Conservation (phyloP, 2,113 vertebrate species). For the Chaetorhynchus papuensis region DNA sequence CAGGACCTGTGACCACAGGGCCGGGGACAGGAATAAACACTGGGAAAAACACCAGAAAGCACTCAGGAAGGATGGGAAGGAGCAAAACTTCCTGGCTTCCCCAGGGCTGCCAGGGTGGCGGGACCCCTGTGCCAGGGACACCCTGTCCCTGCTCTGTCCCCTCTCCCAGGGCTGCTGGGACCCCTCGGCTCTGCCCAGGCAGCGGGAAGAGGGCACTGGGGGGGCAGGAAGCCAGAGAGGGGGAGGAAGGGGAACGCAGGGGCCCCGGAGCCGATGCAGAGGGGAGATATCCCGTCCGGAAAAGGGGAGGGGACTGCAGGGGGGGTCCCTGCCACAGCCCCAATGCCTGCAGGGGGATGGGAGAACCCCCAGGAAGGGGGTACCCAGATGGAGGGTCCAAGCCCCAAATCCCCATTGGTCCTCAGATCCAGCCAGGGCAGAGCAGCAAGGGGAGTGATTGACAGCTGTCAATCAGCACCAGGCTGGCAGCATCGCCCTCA, state of each 20-base stretch:
- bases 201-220: not conserved
- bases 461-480: not conserved
- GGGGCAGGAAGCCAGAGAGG: not conserved
- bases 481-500: not conserved
- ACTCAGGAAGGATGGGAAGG: not conserved
- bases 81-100: not conserved
- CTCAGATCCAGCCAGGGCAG: not conserved
- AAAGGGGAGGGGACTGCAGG: not conserved
- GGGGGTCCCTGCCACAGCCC: not conserved
- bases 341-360: fast-evolving
- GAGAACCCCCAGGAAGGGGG: too few species aligned
- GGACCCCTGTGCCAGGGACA: not conserved
- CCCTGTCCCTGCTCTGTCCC: not conserved
- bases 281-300: slow-evolving; percentile 10
- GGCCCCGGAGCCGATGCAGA: not conserved
- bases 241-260: not conserved
- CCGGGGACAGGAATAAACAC: not conserved
- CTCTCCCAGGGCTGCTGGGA: not conserved
- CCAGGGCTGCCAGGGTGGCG: fast-evolving
- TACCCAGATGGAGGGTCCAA: not conserved
- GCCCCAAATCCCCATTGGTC: fast-evolving
- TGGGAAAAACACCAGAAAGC: not conserved
- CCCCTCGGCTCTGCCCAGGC: not conserved
- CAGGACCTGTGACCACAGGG: not conserved
- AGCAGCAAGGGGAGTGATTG: not conserved